Evolutionary conservation across 2,113 vertebrate genomes (phyloP).

Genomic region (Hypanus sabinus): DNA sequence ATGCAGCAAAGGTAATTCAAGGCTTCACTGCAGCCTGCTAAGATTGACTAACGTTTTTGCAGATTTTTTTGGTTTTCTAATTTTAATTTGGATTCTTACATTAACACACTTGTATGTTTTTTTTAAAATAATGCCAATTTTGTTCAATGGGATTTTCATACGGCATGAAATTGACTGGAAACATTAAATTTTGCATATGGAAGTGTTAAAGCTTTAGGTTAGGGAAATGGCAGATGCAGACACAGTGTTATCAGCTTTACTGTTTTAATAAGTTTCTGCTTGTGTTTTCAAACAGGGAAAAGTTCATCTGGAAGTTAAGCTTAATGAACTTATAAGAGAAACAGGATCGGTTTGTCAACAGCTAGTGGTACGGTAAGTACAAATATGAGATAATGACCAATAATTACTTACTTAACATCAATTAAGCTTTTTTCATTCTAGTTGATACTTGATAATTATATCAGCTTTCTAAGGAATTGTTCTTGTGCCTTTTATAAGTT

Average conservation of each 20-base stretch:
- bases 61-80: background rate
- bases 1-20: background rate
- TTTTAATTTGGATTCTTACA: background rate
- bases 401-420: background rate
- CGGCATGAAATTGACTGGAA: background rate
- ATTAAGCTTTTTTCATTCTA: background rate
- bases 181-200: background rate
- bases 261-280: background rate
- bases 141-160: background rate
- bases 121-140: background rate
- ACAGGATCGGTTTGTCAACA: slow-evolving; percentile 84
- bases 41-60: background rate
- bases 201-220: background rate
- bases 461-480: background rate
- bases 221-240: background rate
- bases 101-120: background rate
- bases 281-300: slow-evolving; percentile 67
- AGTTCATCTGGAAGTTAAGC: slow-evolving; percentile 90
- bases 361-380: slow-evolving; percentile 80
- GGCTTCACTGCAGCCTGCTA: background rate
- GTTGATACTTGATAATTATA: background rate
- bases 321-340: slow-evolving; percentile 93
- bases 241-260: background rate
- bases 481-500: too few relatives aligned
- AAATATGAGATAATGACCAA: background rate